phyloP scores from a whole-genome alignment of 2,888 invertebrate species.

The Pseudococcus viburni region DNA sequence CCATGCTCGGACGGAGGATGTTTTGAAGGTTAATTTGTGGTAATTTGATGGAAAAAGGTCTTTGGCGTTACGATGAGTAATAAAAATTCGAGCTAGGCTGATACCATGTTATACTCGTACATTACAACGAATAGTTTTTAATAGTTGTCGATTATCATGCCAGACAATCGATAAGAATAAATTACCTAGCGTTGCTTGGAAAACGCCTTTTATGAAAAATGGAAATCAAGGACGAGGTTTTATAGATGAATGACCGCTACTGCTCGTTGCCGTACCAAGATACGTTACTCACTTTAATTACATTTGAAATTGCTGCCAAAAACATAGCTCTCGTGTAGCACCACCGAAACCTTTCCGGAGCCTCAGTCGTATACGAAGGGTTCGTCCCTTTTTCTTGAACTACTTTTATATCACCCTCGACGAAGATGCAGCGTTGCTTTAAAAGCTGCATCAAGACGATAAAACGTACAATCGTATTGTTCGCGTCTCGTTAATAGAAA shows the following conservation, averaged over 20 bases:
- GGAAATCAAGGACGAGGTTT: conserved; percentile 36
- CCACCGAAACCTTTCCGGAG: conserved; percentile 20
- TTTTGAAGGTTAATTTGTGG: conserved; percentile 55
- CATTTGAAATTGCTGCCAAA: conserved; percentile 34
- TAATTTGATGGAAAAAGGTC: conserved; percentile 52
- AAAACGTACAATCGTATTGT: conserved; percentile 21
- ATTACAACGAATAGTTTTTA: conserved; percentile 35
- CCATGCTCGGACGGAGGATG: conserved; percentile 28
- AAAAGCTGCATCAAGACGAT: conserved; percentile 14
- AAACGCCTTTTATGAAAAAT: conserved; percentile 43
- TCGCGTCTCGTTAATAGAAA: conserved; percentile 5
- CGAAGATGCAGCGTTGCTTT: not conserved
- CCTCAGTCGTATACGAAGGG: conserved; percentile 1
- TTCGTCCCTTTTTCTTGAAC: conserved; percentile 29
- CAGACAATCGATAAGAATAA: conserved; percentile 36
- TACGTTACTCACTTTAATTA: conserved; percentile 44
- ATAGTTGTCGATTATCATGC: conserved; percentile 42
- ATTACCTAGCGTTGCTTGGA: conserved; percentile 14
- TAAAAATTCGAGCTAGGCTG: conserved; percentile 36
- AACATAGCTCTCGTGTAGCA: not conserved
- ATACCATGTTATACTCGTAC: not conserved
- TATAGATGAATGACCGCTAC: conserved; percentile 41
- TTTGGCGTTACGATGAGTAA: conserved; percentile 49
- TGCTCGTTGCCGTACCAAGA: not conserved
- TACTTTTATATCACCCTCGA: conserved; percentile 38